Evolutionary conservation across 2,113 vertebrate species (phyloP).

Genomic region (Cryptotis parvus): DNA sequence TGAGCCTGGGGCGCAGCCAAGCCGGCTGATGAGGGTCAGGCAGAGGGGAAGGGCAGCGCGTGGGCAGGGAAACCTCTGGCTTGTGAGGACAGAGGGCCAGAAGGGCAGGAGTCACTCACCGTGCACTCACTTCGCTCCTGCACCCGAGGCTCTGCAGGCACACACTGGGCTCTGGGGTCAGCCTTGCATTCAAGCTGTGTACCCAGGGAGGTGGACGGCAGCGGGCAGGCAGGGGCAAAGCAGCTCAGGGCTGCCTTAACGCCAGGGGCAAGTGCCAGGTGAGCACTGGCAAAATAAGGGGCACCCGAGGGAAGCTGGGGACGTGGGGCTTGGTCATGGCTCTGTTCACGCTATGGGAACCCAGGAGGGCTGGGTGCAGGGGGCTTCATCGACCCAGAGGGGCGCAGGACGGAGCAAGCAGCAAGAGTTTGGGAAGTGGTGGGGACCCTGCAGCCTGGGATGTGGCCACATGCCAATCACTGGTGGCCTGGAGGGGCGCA

Average conservation of each 20-base stretch:
- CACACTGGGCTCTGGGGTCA: neutral
- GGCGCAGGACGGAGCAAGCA: no score
- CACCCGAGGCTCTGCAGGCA: neutral
- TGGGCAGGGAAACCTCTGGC: no score
- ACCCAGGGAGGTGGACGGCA: neutral
- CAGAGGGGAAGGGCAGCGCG: no score
- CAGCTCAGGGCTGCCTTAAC: neutral
- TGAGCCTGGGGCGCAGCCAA: no score
- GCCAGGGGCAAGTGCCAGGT: neutral
- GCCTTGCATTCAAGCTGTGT: neutral
- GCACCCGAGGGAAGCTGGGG: neutral
- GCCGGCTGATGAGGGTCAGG: no score
- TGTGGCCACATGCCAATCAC: neutral
- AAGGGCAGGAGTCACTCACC: no score
- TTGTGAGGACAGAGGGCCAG: no score
- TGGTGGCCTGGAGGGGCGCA: neutral
- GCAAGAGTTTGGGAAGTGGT: neutral
- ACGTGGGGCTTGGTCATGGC: no score
- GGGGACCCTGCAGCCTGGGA: no score
- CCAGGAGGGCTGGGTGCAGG: neutral
- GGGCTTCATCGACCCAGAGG: no score
- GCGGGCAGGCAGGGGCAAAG: neutral
- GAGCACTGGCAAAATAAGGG: neutral
- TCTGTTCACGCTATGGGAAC: no score
- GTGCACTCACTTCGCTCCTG: no score